phyloP scores from a whole-genome alignment of 1,140 invertebrate species.

The Drosophila ogumai region DNA sequence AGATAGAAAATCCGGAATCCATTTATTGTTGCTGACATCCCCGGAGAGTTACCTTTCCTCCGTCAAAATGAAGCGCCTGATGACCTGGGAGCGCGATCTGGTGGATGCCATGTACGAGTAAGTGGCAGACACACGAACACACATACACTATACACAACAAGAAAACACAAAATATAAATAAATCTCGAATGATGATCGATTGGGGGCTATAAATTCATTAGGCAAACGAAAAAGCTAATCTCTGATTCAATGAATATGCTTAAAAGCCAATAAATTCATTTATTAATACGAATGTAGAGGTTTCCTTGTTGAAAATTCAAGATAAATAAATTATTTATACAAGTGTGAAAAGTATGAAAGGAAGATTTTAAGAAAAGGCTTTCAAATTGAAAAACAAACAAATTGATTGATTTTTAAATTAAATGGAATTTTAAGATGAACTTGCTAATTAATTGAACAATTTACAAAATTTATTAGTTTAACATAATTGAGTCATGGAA shows the following conservation, averaged over 20 bases:
- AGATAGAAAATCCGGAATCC: slow-evolving; percentile 2
- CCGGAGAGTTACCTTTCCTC: slow-evolving; percentile 39
- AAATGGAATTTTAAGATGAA: no score
- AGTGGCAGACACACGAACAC: slow-evolving; percentile 52
- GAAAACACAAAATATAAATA: neutral
- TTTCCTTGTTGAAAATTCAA: neutral
- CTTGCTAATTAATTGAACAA: no score
- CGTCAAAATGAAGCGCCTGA: slow-evolving; percentile 79
- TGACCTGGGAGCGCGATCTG: slow-evolving; percentile 84
- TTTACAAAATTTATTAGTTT: no score
- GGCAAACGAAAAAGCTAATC: neutral
- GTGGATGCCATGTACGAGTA: slow-evolving; percentile 84
- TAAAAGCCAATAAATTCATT: neutral
- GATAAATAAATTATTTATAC: neutral
- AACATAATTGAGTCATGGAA: no score
- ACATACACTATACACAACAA: slow-evolving; percentile 18
- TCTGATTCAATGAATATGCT: neutral
- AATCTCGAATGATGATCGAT: slow-evolving; percentile 1
- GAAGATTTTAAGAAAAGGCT: no score
- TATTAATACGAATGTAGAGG: neutral
- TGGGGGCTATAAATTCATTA: neutral
- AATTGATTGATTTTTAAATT: no score
- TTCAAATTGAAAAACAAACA: no score
- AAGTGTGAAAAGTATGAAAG: no score
- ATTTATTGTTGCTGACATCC: slow-evolving; percentile 16